Percentiles rank a stretch among this genome's conserved stretches.
Conservation (phyloP, 2,888 invertebrate species). For the Lampropteryx suffumata region DNA sequence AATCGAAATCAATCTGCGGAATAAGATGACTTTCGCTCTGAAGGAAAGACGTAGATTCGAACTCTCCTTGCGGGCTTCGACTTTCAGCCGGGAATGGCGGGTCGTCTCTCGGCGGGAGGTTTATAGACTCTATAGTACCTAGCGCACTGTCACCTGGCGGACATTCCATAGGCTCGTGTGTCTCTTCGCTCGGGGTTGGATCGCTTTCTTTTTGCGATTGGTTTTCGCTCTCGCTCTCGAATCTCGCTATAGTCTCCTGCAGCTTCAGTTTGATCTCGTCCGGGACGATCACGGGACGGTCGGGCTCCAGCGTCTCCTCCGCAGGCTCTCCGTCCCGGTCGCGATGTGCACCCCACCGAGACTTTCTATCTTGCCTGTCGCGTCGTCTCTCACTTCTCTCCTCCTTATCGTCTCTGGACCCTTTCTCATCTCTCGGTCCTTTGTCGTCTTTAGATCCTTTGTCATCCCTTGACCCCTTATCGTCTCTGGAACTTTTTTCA, state of each 20-base stretch:
- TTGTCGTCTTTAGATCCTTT: background rate
- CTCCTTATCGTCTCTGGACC: constrained; percentile 1
- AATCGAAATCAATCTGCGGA: too few relatives aligned
- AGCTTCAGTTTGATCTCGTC: constrained; percentile 16
- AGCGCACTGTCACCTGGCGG: background rate
- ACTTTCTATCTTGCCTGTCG: constrained; percentile 60
- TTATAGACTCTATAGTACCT: background rate
- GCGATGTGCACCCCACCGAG: constrained; percentile 72
- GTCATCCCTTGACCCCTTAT: constrained; percentile 11
- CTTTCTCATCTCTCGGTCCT: background rate
- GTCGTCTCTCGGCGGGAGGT: background rate
- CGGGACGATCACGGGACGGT: constrained; percentile 8
- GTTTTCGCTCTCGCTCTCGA: constrained; percentile 13
- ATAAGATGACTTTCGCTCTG: too few relatives aligned
- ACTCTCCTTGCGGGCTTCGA: too few relatives aligned
- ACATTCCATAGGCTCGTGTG: background rate
- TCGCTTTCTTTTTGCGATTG: background rate
- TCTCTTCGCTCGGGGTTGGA: background rate
- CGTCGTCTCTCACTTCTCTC: constrained; percentile 18
- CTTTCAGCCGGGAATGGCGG: too few relatives aligned
- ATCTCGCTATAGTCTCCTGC: constrained; percentile 15
- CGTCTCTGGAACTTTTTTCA: background rate
- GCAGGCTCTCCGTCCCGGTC: background rate
- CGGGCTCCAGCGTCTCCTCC: background rate
- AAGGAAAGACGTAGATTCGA: too few relatives aligned